Evolutionary conservation across 2,797 vertebrate species (phyloP).

Genomic region (Tauraco hartlaubi): DNA sequence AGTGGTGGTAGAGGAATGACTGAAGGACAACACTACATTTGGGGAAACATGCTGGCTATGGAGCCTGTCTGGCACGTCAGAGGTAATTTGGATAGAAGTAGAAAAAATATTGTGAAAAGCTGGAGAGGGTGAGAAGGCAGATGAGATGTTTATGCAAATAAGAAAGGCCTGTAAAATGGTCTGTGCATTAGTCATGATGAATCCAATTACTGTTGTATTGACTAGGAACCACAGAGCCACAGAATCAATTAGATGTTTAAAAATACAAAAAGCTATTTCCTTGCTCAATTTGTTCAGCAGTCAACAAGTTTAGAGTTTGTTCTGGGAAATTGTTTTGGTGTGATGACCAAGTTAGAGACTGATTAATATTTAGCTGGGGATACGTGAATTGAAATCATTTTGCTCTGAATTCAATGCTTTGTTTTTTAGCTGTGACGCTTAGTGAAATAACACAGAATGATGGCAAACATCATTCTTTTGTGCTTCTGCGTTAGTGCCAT

Average conservation of each 20-base stretch:
- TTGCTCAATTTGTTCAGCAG: constrained; percentile 32
- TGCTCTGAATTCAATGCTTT: background rate
- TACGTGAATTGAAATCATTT: background rate
- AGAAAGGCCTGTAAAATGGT: background rate
- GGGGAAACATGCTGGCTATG: background rate
- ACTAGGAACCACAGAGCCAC: background rate
- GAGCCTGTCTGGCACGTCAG: background rate
- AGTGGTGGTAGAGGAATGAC: background rate
- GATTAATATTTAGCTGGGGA: background rate
- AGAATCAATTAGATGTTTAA: constrained; percentile 38
- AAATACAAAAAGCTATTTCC: constrained; percentile 43
- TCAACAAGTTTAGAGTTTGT: background rate
- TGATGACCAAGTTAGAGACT: background rate
- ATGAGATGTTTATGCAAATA: constrained; percentile 8
- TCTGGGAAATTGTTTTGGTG: background rate
- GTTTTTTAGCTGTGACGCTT: background rate
- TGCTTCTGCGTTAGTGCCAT: background rate
- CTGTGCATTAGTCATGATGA: constrained; percentile 11
- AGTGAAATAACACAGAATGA: background rate
- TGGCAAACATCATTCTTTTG: background rate
- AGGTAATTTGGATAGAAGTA: background rate
- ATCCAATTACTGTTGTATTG: constrained; percentile 37
- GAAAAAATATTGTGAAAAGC: background rate
- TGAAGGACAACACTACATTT: background rate
- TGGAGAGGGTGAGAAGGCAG: background rate